Evolutionary conservation across 2,888 invertebrate species (phyloP), one percentile per base, ranked within the genome.

Genomic region (Melieria omissa): DNA sequence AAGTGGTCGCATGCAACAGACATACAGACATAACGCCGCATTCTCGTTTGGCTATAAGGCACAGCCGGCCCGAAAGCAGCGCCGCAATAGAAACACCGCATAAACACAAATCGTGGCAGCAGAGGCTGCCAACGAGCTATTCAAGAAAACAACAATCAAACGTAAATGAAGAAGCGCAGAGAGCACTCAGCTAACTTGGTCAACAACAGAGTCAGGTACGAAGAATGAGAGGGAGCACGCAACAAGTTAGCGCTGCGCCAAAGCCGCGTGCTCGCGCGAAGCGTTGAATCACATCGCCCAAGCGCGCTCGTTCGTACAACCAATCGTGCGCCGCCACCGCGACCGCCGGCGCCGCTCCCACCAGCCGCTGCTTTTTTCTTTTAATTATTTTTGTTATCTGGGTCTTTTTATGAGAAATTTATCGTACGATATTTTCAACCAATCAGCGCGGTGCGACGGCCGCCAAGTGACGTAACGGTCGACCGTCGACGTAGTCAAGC

Each of bases 381-480:
- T 70, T 63, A 70, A 70, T 65, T 71, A 65, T 65, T 54, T 71
- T 65, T 65, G 57, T 65, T 61, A 65, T 71, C 61, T 71, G 61
- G 65, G 71, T 60, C 65, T 71, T 70, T 77, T 75, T 77, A 79
- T 79, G 80, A 81, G 80, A 79, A 83, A 79, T 81, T 74, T 80
- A 83, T 86, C 86, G 86, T 86, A 86, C 80, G 86, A 86, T 85
- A 77, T 81, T 83, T 85, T 82, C 77, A 75, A 79, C 86, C 86
- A 86, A 86, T 86, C 83, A 83, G 80, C 79, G 79, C 65, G 75
- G 52, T 14, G 63, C 41, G n/a, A 12, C 49, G 44, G 29, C 65
- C 16, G 65, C 12, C 45, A 58, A 61, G 60, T 70, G 72, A 75
- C 73, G 73, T 71, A 73, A 71, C 58, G 69, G 14, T 70, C 69